Evolutionary conservation across 2,797 vertebrate species (phyloP).

Genomic region (Pteropus rufus): DNA sequence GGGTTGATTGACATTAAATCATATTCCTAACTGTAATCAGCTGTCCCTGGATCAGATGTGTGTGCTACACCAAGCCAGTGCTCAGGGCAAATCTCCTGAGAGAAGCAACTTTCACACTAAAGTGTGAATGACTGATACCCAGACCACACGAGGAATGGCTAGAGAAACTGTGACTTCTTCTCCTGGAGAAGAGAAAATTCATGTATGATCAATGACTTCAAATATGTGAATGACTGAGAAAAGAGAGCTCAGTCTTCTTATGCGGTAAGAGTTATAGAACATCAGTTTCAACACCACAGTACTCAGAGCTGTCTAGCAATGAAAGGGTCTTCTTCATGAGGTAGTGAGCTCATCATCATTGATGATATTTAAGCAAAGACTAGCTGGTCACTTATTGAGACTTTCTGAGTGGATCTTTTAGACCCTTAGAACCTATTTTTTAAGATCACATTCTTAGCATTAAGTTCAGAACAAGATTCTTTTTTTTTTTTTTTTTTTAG

Average conservation of each 20-base stretch:
- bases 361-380: not conserved
- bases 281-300: not conserved
- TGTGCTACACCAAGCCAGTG: not conserved
- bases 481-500: too few species aligned
- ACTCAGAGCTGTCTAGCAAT: not conserved
- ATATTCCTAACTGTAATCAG: not conserved
- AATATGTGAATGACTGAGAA: not conserved
- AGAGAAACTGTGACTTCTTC: not conserved
- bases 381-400: not conserved
- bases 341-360: not conserved
- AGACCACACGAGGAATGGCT: not conserved
- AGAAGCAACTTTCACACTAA: not conserved
- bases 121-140: not conserved
- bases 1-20: not conserved
- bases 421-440: not conserved
- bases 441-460: not conserved
- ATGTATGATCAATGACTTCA: not conserved
- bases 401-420: not conserved
- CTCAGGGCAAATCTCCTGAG: not conserved
- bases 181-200: not conserved
- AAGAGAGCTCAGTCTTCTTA: not conserved
- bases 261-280: not conserved
- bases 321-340: not conserved
- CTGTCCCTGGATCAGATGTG: not conserved
- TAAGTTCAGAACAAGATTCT: not conserved